Percentiles rank a stretch among this genome's conserved stretches.
phyloP scores from a whole-genome alignment of 2,888 invertebrate species.

The Megalurothrips usitatus region DNA sequence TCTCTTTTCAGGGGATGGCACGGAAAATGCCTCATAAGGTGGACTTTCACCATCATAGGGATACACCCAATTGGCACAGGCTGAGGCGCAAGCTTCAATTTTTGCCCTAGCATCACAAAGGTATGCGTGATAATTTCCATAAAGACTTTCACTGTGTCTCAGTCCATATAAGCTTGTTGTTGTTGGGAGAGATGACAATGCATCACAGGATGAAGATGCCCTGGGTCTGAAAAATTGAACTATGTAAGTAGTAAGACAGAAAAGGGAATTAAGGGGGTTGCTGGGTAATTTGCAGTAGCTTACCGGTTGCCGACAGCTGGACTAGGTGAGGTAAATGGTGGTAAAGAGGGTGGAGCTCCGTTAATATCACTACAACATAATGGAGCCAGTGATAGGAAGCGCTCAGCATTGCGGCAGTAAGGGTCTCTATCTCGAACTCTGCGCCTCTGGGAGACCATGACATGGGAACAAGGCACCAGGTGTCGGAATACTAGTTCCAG shows the following conservation, averaged over 20 bases:
- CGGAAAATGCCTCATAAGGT: conserved; percentile 32
- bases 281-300: neutral
- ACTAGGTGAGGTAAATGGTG: neutral
- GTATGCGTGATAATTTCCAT: conserved; percentile 80
- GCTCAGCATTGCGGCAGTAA: conserved; percentile 68
- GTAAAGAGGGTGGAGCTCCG: neutral
- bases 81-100: conserved; percentile 66
- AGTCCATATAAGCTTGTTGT: conserved; percentile 33
- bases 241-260: neutral
- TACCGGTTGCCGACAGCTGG: neutral
- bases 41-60: conserved; percentile 62
- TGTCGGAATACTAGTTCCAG: conserved; percentile 83
- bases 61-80: conserved; percentile 74
- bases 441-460: conserved; percentile 73
- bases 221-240: neutral
- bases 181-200: conserved; percentile 35
- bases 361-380: conserved; percentile 44
- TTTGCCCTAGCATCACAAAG: conserved; percentile 77
- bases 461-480: conserved; percentile 73
- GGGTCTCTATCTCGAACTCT: conserved; percentile 67
- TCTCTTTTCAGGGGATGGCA: conserved; percentile 3
- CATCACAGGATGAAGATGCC: neutral
- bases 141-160: conserved; percentile 56
- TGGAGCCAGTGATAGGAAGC: conserved; percentile 70
- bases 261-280: neutral